Evolutionary conservation across 1,140 invertebrate genomes (phyloP).

Genomic region (Paracyclopina nana): DNA sequence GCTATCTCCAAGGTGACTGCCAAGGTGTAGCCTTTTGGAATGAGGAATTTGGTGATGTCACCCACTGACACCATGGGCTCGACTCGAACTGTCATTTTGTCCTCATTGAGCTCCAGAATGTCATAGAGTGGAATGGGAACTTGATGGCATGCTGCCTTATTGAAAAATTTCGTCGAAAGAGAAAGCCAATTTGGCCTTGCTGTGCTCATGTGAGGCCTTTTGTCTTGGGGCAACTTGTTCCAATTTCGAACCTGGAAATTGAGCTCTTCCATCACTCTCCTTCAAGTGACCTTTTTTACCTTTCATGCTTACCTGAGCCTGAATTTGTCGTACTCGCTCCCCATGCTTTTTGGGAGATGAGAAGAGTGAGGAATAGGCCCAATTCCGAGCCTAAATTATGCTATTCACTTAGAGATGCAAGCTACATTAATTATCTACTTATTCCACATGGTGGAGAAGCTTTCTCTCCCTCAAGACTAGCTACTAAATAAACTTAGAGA

Average conservation of each 20-base stretch:
- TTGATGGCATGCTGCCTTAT: constrained; percentile 27
- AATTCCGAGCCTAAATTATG: too few relatives aligned
- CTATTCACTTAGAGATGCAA: too few relatives aligned
- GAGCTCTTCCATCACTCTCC: too few relatives aligned
- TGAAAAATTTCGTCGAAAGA: constrained; percentile 42
- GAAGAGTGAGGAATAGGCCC: constrained; percentile 27
- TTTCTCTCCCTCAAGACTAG: too few relatives aligned
- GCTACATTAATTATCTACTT: too few relatives aligned
- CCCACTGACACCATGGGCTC: constrained; percentile 34
- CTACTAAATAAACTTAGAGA: too few relatives aligned
- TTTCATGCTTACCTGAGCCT: too few relatives aligned
- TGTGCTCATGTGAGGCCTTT: constrained; percentile 38
- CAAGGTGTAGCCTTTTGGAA: constrained; percentile 29
- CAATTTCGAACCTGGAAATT: constrained; percentile 25
- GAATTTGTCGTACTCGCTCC: constrained; percentile 35
- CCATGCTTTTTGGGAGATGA: constrained; percentile 32
- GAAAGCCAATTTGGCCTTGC: constrained; percentile 44
- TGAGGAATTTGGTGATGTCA: constrained; percentile 27
- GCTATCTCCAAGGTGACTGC: constrained; percentile 36
- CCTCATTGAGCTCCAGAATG: constrained; percentile 31
- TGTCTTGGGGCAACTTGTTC: constrained; percentile 25
- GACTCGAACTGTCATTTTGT: constrained; percentile 30
- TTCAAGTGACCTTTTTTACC: too few relatives aligned
- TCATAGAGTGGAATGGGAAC: constrained; percentile 36
- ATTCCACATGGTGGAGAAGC: too few relatives aligned